These are phyloP conservation scores for Colaptes auratus DNA, from an alignment of 2,113 vertebrate species.

Conservation along the genomic window DNA sequence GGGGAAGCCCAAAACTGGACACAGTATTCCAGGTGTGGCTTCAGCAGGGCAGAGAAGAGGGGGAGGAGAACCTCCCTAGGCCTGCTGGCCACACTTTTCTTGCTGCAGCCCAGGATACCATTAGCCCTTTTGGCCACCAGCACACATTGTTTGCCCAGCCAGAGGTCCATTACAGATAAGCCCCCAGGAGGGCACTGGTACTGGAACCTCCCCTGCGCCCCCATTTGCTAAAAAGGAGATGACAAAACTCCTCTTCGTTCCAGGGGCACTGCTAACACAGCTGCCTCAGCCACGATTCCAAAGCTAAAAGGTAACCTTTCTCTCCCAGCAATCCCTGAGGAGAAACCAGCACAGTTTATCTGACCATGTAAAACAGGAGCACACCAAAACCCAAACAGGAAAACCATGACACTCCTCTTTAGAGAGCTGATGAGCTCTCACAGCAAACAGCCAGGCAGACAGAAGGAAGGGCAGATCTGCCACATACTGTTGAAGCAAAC, in stretches of 20 bases:
- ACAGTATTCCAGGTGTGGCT: no score
- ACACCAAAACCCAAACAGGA: neutral
- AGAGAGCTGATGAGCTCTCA: neutral
- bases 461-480: neutral
- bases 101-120: no score
- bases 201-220: neutral
- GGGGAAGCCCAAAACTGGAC: no score
- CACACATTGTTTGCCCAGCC: neutral
- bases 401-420: neutral
- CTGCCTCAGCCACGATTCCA: neutral
- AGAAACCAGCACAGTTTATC: neutral
- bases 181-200: neutral
- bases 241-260: neutral
- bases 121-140: no score
- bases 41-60: no score
- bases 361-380: neutral
- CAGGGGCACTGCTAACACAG: neutral
- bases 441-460: neutral
- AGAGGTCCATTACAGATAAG: neutral
- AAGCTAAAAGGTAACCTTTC: neutral
- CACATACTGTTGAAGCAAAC: neutral
- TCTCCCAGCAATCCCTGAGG: neutral
- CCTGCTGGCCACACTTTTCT: no score
- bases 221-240: neutral
- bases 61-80: no score